phyloP scores from a whole-genome alignment of 2,113 vertebrate genomes.

The Lynx canadensis region DNA sequence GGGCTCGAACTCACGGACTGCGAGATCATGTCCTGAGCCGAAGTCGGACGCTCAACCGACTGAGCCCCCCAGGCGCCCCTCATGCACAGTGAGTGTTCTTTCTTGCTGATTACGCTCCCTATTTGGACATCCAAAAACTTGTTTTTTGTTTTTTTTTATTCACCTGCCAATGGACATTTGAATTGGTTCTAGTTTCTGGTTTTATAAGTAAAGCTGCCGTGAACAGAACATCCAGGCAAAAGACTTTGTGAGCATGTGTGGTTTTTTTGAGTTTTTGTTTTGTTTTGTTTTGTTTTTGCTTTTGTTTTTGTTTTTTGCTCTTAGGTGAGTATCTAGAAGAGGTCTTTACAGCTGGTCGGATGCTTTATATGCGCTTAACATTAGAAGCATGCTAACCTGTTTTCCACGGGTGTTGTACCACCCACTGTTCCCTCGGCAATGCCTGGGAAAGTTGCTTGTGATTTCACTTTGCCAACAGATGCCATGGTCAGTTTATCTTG shows the following conservation, averaged over 20 bases:
- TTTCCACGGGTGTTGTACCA: background rate
- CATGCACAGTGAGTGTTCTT: background rate
- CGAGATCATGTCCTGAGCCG: too few species aligned
- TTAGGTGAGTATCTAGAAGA: background rate
- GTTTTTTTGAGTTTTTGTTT: background rate
- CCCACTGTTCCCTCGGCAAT: background rate
- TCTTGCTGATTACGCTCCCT: background rate
- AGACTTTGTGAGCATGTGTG: too few species aligned
- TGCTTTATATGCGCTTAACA: background rate
- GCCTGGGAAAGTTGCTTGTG: background rate
- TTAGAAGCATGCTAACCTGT: background rate
- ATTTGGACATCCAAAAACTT: background rate
- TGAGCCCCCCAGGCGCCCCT: too few species aligned
- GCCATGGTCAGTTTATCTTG: background rate
- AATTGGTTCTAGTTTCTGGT: background rate
- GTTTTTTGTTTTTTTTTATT: background rate
- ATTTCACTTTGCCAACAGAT: background rate
- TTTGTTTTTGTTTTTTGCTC: background rate
- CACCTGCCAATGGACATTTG: background rate
- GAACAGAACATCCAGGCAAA: background rate
- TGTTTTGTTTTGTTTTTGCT: too few species aligned
- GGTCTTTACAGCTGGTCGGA: too few species aligned
- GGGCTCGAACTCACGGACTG: too few species aligned
- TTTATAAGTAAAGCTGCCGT: background rate
- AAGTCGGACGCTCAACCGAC: too few species aligned